phyloP scores from a whole-genome alignment of 2,113 vertebrate species.

The Ailuropoda melanoleuca region DNA sequence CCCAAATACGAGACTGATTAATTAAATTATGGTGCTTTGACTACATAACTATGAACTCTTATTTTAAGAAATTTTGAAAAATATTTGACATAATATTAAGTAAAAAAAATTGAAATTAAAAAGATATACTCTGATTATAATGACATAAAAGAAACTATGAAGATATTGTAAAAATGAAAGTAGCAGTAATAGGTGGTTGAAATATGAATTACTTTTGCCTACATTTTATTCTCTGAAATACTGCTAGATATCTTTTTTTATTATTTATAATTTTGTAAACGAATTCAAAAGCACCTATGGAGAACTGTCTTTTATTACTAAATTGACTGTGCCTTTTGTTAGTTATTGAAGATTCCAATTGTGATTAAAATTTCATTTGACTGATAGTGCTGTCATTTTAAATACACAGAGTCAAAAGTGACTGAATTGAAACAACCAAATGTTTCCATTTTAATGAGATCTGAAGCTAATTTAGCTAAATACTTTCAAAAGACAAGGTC shows the following conservation, averaged over 20 bases:
- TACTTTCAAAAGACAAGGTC: background rate
- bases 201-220: background rate
- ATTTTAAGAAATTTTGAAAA: constrained; percentile 14
- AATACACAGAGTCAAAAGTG: background rate
- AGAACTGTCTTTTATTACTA: background rate
- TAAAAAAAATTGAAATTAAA: background rate
- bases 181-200: background rate
- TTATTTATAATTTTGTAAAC: constrained; percentile 8
- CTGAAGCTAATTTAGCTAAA: constrained; percentile 41
- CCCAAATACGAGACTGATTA: background rate
- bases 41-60: background rate
- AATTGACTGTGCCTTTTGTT: constrained; percentile 3
- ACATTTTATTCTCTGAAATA: background rate
- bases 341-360: constrained; percentile 34
- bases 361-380: constrained; percentile 45
- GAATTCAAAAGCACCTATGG: constrained; percentile 22
- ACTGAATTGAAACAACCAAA: constrained; percentile 29
- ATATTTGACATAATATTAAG: background rate
- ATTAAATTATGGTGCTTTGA: constrained; percentile 24
- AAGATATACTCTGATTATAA: background rate
- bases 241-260: background rate
- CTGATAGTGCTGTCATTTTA: constrained; percentile 51
- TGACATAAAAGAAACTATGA: background rate
- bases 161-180: constrained; percentile 1
- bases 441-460: constrained; percentile 38